phyloP scores from a whole-genome alignment of 2,797 vertebrate species.

The Pogonophryne albipinna region DNA sequence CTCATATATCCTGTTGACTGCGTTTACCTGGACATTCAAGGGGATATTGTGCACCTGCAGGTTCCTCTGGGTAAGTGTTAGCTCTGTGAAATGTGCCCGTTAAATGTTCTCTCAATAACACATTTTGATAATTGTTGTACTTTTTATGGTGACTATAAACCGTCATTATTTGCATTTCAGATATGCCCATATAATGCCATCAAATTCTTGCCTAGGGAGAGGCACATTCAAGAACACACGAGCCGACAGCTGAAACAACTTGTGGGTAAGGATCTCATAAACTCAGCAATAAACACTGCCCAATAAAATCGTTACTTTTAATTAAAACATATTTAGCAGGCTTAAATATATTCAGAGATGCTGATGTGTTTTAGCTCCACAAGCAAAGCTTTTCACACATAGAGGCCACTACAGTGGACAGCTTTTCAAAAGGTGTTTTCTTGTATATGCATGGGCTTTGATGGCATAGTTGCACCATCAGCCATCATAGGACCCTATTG shows the following conservation, averaged over 20 bases:
- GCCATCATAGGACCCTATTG: too few species aligned
- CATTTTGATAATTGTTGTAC: neutral
- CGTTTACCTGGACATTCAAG: conserved; percentile 77
- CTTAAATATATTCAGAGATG: conserved; percentile 1
- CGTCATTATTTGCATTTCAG: conserved; percentile 61
- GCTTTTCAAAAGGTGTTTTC: too few species aligned
- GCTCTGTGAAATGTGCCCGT: neutral
- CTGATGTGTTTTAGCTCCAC: neutral
- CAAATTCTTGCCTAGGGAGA: conserved; percentile 68
- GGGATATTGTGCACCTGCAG: conserved; percentile 82
- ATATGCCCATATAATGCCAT: conserved; percentile 82
- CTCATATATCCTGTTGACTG: conserved; percentile 65
- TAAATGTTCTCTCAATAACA: neutral
- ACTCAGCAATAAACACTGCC: neutral
- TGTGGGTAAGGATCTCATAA: conserved; percentile 57
- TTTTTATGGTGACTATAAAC: neutral
- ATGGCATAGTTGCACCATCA: too few species aligned
- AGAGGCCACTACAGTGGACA: too few species aligned
- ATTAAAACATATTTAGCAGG: neutral
- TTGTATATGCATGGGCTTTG: too few species aligned
- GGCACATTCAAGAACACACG: conserved; percentile 17
- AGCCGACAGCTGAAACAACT: conserved; percentile 40
- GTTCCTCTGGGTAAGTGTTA: conserved; percentile 83
- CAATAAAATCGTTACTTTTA: neutral
- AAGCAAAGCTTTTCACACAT: neutral